These are phyloP conservation scores for Empidonax traillii DNA, from an alignment of 2,113 vertebrate genomes.

Conservation along the genomic window DNA sequence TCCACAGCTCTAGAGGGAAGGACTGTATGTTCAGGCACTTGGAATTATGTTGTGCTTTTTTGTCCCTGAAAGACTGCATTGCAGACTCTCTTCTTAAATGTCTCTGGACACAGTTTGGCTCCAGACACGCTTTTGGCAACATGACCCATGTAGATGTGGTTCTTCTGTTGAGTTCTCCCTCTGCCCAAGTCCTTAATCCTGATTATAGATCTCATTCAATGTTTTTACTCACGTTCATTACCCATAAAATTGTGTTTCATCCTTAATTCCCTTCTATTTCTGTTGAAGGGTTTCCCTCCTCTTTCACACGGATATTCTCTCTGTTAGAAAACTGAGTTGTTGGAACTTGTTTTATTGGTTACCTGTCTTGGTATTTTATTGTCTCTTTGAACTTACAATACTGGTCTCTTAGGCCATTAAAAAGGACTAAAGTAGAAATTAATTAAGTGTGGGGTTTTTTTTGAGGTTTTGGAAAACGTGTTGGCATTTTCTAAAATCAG, in stretches of 20 bases:
- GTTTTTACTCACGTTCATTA: not conserved
- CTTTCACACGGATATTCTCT: not conserved
- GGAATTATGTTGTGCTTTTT: not conserved
- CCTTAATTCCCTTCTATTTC: not conserved
- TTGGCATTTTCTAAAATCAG: not conserved
- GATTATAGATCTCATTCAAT: not conserved
- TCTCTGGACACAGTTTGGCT: not conserved
- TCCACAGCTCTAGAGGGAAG: not conserved
- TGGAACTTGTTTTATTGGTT: not conserved
- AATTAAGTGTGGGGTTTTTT: not conserved
- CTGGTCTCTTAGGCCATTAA: not conserved
- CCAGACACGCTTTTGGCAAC: not conserved
- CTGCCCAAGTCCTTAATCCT: not conserved
- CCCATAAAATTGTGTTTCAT: not conserved
- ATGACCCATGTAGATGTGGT: not conserved
- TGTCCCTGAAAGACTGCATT: constrained; percentile 11
- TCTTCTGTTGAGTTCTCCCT: not conserved
- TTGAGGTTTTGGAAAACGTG: not conserved
- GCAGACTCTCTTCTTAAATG: not conserved
- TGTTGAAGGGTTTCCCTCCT: not conserved
- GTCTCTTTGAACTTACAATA: not conserved
- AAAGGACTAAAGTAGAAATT: not conserved
- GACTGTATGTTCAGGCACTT: not conserved
- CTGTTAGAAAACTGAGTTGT: not conserved
- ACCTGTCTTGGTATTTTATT: not conserved